These are phyloP conservation scores for Cyaniris semiargus DNA, from an alignment of 2,888 invertebrate species.

Conservation along the genomic window DNA sequence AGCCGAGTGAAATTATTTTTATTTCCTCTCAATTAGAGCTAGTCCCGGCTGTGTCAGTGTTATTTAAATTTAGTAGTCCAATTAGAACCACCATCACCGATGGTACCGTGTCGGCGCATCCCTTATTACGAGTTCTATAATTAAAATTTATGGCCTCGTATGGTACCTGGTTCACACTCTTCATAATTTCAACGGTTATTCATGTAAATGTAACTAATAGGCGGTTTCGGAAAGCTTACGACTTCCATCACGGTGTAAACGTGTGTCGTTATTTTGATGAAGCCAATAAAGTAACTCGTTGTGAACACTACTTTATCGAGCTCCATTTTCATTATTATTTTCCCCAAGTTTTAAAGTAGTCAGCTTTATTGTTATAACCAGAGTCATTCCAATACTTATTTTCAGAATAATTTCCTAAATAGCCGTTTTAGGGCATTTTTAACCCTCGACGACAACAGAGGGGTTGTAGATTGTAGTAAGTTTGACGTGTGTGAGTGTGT, in stretches of 20 bases:
- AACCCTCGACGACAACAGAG: background rate
- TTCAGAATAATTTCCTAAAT: background rate
- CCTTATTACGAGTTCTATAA: slow-evolving; percentile 78
- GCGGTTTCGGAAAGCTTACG: background rate
- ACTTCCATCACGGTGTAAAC: slow-evolving; percentile 3
- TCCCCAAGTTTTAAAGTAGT: background rate
- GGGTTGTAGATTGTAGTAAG: background rate
- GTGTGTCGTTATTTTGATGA: slow-evolving; percentile 2
- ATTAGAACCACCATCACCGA: slow-evolving; percentile 77
- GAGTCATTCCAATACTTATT: background rate
- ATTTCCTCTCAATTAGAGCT: slow-evolving; percentile 77
- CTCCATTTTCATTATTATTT: background rate
- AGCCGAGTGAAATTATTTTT: slow-evolving; percentile 78
- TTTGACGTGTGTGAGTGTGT: background rate
- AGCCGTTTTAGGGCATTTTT: background rate
- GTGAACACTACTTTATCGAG: slow-evolving; percentile 1
- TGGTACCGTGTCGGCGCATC: slow-evolving; percentile 70
- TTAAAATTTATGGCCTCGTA: slow-evolving; percentile 69
- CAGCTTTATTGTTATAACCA: background rate
- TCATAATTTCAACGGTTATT: slow-evolving; percentile 33
- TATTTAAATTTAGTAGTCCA: slow-evolving; percentile 79
- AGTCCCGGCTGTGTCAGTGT: slow-evolving; percentile 76
- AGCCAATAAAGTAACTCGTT: slow-evolving; percentile 4
- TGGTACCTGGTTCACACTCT: slow-evolving; percentile 46
- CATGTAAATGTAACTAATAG: background rate